Evolutionary conservation across 2,797 vertebrate species (phyloP).

Genomic region (Mormyrus proboscirostris): DNA sequence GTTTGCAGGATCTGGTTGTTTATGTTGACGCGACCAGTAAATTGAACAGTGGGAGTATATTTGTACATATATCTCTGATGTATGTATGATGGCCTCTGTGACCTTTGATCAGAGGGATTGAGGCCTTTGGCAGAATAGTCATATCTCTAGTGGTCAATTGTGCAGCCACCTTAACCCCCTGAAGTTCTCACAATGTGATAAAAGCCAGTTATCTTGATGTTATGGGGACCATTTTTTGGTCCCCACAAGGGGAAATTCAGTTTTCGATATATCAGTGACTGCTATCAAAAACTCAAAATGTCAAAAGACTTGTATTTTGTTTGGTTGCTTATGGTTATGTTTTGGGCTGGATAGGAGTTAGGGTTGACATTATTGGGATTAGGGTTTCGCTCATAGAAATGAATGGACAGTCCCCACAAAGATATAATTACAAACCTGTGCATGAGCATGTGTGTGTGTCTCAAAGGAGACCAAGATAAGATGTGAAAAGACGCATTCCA

Average conservation of each 20-base stretch:
- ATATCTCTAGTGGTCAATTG: background rate
- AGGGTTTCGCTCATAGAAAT: too few relatives aligned
- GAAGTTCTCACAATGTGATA: background rate
- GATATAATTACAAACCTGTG: too few relatives aligned
- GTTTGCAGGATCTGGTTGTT: background rate
- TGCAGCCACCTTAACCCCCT: background rate
- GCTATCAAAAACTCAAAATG: too few relatives aligned
- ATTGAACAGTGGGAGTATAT: background rate
- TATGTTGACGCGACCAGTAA: background rate
- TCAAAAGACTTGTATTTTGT: too few relatives aligned
- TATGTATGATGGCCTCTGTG: background rate
- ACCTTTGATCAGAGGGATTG: background rate
- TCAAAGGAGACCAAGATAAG: background rate
- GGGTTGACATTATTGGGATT: too few relatives aligned
- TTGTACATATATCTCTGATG: background rate
- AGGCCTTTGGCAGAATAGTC: background rate
- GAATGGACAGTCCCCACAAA: too few relatives aligned
- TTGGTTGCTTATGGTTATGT: too few relatives aligned
- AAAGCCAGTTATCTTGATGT: too few relatives aligned
- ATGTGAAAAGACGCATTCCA: background rate
- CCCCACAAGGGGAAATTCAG: too few relatives aligned
- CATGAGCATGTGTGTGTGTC: background rate
- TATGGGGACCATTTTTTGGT: too few relatives aligned
- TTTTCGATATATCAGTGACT: too few relatives aligned
- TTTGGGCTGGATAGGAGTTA: too few relatives aligned